Base-by-base conservation (phyloP, 2,888 invertebrate genomes). In the Clitarchus hookeri region DNA sequence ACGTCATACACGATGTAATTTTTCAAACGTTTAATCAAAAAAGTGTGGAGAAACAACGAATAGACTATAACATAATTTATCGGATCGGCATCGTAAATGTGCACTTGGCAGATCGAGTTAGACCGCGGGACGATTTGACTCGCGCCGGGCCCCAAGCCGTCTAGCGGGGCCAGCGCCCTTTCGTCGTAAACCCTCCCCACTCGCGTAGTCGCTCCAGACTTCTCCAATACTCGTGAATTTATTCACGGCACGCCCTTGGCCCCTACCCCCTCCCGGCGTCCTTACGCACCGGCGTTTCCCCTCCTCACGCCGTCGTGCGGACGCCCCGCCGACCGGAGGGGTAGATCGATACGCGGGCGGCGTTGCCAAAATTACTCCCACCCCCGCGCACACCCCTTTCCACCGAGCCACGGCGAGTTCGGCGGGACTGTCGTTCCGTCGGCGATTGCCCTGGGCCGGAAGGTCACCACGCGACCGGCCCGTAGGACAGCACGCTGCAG, bases 241-340 rank as follows among this genome's bases (percentile, higher is more conserved):
- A 65, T 65, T 65, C 65, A 65, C 65, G 65, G n/a, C 65, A 65
- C 65, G 65, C 65, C 65, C 65, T 65, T 65, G 65, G 65, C 65
- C 65, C n/a, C 65, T 65, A 11, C 53, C 53, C 23, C n/a, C 65
- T 8, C n/a, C 65, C 65, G 19, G 65, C 65, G 65, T 65, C 65
- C 65, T 16, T 65, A 65, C 65, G 65, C 65, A 65, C 65, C 65
- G 65, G 65, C 65, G 23, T n/a, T 23, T 65, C 65, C 65, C 65
- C 65, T 8, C 65, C 65, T 1, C 65, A 1, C 23, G 65, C 8
- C 48, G 48, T 11, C 48, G 16, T 48, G 16, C 12, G 48, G 12
- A 13, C 48, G 48, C 48, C 48, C 48, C 65, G 65, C n/a, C 65
- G 23, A 0, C 65, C 65, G 65, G n/a, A 65, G n/a, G 65, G 23